Evolutionary conservation across 1,140 invertebrate species (phyloP).

Genomic region (Cyphomyrmex costatus): DNA sequence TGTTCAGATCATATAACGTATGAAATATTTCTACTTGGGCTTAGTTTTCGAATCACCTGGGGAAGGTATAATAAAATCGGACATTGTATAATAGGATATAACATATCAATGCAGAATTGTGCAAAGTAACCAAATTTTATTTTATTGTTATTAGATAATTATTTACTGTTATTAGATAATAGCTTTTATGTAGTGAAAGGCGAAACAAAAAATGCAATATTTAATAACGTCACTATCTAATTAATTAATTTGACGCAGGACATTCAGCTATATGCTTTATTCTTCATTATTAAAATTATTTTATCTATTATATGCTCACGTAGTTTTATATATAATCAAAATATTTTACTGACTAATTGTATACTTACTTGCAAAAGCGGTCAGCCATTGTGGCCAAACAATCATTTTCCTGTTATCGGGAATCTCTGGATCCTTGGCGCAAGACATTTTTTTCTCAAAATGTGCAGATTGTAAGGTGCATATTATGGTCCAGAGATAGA

Average conservation of each 20-base stretch:
- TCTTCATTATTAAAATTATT: not conserved
- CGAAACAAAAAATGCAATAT: not conserved
- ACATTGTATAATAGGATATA: not conserved
- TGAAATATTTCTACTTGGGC: too few relatives aligned
- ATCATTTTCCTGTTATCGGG: slow-evolving; percentile 16
- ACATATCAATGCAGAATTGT: not conserved
- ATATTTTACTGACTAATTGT: not conserved
- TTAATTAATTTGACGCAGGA: not conserved
- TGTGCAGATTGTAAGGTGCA: slow-evolving; percentile 6
- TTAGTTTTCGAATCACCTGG: too few relatives aligned
- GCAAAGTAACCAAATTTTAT: not conserved
- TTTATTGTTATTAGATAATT: not conserved
- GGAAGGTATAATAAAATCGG: too few relatives aligned
- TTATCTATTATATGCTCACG: not conserved
- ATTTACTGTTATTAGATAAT: not conserved
- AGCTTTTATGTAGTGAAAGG: not conserved
- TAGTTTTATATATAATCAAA: not conserved
- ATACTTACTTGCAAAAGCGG: slow-evolving; percentile 73
- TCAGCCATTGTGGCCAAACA: slow-evolving; percentile 78
- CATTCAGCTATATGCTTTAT: not conserved
- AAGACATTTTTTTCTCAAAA: slow-evolving; percentile 47
- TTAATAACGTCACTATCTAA: not conserved
- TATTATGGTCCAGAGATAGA: slow-evolving; percentile 10
- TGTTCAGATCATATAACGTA: too few relatives aligned
- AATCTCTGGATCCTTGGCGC: slow-evolving; percentile 34